Percentiles rank a stretch among this genome's conserved stretches.
Evolutionary conservation across 2,113 vertebrate genomes (phyloP).

Genomic region (Plotosus lineatus): DNA sequence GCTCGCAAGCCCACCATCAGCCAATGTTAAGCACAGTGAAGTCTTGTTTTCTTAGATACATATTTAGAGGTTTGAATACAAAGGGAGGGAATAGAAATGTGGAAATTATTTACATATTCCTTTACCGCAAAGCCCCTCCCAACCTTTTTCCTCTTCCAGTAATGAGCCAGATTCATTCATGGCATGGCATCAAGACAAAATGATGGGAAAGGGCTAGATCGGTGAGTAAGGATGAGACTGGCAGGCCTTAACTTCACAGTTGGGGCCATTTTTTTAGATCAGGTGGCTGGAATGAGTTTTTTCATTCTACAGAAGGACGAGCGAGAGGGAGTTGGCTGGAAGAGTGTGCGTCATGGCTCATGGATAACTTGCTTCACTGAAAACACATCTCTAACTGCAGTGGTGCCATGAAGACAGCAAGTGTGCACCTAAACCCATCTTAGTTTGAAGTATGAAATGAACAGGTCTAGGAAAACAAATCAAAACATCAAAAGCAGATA

Average conservation of each 20-base stretch:
- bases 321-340: neutral
- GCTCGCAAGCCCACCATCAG: neutral
- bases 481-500: neutral
- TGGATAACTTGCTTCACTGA: constrained; percentile 12
- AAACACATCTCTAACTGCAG: constrained; percentile 25
- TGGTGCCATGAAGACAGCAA: constrained; percentile 7
- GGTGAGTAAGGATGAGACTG: neutral
- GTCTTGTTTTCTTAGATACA: constrained; percentile 26
- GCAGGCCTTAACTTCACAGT: neutral
- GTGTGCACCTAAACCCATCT: neutral
- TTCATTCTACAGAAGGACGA: constrained; percentile 6
- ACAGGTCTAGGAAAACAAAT: constrained; percentile 22
- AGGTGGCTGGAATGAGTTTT: constrained; percentile 16
- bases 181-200: constrained; percentile 16
- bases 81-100: constrained; percentile 36
- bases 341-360: constrained; percentile 27
- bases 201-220: neutral
- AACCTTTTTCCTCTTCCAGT: constrained; percentile 15
- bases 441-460: constrained; percentile 18
- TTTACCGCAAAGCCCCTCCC: constrained; percentile 5
- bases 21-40: neutral
- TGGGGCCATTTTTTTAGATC: neutral
- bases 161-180: constrained; percentile 26
- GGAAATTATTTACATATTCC: constrained; percentile 42
- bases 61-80: constrained; percentile 8